A percentile compares a stretch with the other conserved stretches of the same genome.
phyloP scores from a whole-genome alignment of 2,797 vertebrate species.

The Leptatherina wallacei region DNA sequence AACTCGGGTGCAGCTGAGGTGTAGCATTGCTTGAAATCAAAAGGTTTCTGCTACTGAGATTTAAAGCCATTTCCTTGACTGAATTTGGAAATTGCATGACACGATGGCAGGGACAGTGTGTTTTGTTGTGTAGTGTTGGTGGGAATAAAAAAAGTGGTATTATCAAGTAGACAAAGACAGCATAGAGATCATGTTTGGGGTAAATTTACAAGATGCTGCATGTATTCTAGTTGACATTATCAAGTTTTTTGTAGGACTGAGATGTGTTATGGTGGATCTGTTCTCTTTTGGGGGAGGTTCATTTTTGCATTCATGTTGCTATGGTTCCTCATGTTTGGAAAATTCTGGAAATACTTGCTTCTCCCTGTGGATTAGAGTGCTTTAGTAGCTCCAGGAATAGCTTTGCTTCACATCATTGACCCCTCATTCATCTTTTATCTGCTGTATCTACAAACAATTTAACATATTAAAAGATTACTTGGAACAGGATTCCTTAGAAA shows the following conservation, averaged over 20 bases:
- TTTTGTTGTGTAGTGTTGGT: not conserved
- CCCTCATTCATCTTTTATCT: not conserved
- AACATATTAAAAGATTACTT: not conserved
- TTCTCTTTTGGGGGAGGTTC: not conserved
- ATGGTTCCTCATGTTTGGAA: not conserved
- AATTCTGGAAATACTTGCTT: not conserved
- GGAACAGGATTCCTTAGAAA: not conserved
- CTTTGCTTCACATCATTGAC: not conserved
- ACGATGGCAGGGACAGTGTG: not conserved
- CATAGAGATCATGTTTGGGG: not conserved
- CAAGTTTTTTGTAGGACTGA: not conserved
- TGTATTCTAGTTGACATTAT: not conserved
- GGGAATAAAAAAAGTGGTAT: not conserved
- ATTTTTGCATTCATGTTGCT: not conserved
- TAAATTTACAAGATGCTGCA: not conserved
- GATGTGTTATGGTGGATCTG: not conserved
- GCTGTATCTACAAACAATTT: not conserved
- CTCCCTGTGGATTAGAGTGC: not conserved
- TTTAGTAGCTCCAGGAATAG: conserved; percentile 8
- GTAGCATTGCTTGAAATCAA: not conserved
- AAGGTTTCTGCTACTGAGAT: not conserved
- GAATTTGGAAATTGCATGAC: not conserved
- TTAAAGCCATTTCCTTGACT: not conserved
- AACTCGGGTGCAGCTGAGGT: not conserved
- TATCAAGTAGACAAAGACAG: not conserved